These are phyloP conservation scores for Andrena dorsata DNA, from an alignment of 2,888 invertebrate species.

Conservation along the genomic window DNA sequence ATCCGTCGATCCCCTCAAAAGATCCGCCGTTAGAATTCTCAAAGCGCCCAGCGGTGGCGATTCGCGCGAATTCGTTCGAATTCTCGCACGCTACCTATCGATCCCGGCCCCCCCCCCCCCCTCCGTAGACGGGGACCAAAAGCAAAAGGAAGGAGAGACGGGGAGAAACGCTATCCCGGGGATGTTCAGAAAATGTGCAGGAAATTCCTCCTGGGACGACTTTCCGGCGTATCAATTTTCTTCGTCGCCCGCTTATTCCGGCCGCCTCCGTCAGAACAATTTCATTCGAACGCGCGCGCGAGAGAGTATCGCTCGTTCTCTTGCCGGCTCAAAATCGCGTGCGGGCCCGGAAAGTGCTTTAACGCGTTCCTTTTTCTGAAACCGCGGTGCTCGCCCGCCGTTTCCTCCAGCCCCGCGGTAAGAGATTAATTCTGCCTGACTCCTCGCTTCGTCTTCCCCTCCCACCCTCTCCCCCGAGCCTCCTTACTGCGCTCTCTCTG, in stretches of 20 bases:
- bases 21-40: too few species aligned
- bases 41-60: too few species aligned
- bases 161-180: conserved; percentile 41
- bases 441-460: conserved; percentile 32
- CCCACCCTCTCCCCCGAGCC: not conserved
- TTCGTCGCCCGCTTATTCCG: conserved; percentile 57
- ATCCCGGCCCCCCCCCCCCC: too few species aligned
- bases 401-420: conserved; percentile 58
- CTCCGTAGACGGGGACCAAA: not conserved
- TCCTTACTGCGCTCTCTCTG: not conserved
- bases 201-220: conserved; percentile 61
- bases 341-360: conserved; percentile 53
- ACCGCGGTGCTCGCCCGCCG: conserved; percentile 47
- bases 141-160: not conserved
- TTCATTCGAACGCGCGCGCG: conserved; percentile 51
- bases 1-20: too few species aligned
- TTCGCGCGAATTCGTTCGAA: too few species aligned
- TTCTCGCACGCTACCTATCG: too few species aligned
- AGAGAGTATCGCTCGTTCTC: conserved; percentile 46
- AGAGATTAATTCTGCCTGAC: conserved; percentile 66
- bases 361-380: conserved; percentile 57
- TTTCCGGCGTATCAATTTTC: conserved; percentile 63
- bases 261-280: conserved; percentile 57
- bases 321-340: conserved; percentile 51
- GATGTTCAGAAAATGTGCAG: conserved; percentile 56